Percentiles rank a stretch among this genome's conserved stretches.
Evolutionary conservation across 2,888 invertebrate species (phyloP).

Genomic region (Sinodicranocentrus sp.): DNA sequence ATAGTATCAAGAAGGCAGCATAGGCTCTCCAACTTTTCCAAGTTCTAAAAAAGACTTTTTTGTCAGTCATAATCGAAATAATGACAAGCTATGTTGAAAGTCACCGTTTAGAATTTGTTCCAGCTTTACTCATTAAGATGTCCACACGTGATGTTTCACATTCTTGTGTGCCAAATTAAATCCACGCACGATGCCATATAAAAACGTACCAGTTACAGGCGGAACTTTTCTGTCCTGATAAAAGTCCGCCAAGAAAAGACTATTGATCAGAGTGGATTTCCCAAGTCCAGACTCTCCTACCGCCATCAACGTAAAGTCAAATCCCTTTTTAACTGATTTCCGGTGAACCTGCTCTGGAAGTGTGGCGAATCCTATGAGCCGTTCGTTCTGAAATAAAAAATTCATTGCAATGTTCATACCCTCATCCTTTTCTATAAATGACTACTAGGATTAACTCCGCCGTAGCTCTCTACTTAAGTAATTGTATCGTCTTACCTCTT

Average conservation of each 20-base stretch:
- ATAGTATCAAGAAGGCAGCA: no score
- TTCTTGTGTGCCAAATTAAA: no score
- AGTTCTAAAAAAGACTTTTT: no score
- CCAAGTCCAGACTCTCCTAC: conserved; percentile 82
- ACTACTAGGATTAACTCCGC: neutral
- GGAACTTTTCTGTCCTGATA: conserved; percentile 88
- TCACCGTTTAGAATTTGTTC: no score
- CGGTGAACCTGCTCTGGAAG: conserved; percentile 97
- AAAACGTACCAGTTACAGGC: conserved; percentile 73
- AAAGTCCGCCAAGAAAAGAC: conserved; percentile 94
- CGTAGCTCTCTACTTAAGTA: neutral
- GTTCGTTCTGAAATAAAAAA: conserved; percentile 72
- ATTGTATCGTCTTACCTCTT: conserved; percentile 75
- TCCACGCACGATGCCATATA: no score
- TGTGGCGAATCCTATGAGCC: conserved; percentile 91
- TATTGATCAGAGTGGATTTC: conserved; percentile 97
- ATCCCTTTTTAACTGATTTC: conserved; percentile 98
- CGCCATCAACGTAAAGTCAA: conserved; percentile 98
- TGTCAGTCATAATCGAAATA: no score
- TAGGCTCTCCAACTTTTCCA: no score
- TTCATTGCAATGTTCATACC: no score
- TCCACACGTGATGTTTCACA: no score
- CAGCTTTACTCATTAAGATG: no score
- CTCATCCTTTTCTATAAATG: no score
- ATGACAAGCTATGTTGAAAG: no score